Conservation (phyloP, 1,140 invertebrate species). For the Drosophila nebulosa region DNA sequence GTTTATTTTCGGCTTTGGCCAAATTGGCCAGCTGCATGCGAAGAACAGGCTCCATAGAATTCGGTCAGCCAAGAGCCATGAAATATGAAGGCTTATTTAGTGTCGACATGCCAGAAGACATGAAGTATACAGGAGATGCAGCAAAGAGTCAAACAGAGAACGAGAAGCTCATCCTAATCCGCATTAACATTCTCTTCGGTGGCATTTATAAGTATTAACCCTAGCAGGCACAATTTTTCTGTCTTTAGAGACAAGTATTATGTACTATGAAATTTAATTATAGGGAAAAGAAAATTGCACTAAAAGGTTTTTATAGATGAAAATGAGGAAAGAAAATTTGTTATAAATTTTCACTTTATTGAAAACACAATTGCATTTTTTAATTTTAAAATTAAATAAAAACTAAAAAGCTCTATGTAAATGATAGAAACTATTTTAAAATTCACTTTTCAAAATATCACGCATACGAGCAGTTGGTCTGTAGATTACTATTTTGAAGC, state of each 20-base stretch:
- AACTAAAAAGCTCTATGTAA: too few relatives aligned
- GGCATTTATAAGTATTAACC: slow-evolving; percentile 68
- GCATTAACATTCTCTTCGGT: slow-evolving; percentile 45
- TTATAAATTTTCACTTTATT: too few relatives aligned
- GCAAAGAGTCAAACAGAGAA: background rate
- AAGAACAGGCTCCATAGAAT: slow-evolving; percentile 65
- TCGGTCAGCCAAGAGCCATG: slow-evolving; percentile 67
- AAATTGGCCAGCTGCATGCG: slow-evolving; percentile 38
- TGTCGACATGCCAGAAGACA: slow-evolving; percentile 56
- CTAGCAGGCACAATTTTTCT: slow-evolving; percentile 38
- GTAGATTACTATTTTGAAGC: too few relatives aligned
- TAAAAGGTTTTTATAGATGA: too few relatives aligned
- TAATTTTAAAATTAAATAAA: too few relatives aligned
- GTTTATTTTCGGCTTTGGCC: slow-evolving; percentile 6
- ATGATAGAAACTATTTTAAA: too few relatives aligned
- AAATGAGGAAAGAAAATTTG: too few relatives aligned
- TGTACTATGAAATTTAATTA: too few relatives aligned
- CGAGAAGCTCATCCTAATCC: background rate
- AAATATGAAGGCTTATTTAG: slow-evolving; percentile 79
- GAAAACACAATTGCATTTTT: too few relatives aligned
- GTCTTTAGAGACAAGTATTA: slow-evolving; percentile 42
- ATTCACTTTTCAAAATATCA: too few relatives aligned
- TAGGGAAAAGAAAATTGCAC: too few relatives aligned
- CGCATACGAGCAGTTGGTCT: too few relatives aligned
- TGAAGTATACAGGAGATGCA: background rate